These are phyloP conservation scores for Pseudobourletiella spinata DNA, from an alignment of 1,140 invertebrate genomes.

Conservation along the genomic window DNA sequence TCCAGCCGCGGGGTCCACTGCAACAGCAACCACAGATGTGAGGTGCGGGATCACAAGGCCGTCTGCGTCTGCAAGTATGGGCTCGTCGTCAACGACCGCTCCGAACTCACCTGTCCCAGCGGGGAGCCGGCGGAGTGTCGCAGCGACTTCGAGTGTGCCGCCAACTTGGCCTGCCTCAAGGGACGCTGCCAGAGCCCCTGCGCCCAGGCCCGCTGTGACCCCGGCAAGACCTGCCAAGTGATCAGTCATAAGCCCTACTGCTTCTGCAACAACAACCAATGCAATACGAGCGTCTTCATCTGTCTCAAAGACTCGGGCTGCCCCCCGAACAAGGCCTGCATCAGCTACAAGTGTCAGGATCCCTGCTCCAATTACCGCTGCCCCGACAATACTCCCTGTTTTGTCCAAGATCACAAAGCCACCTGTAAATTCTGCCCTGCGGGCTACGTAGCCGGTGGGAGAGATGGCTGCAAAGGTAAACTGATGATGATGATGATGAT, in stretches of 20 bases:
- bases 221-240: conserved; percentile 72
- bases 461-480: conserved; percentile 93
- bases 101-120: conserved; percentile 66
- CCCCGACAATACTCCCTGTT: conserved; percentile 70
- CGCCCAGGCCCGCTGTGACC: conserved; percentile 56
- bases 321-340: conserved; percentile 69
- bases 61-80: conserved; percentile 81
- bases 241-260: conserved; percentile 74
- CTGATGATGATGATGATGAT: conserved; percentile 35
- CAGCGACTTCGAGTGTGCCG: conserved; percentile 70
- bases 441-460: conserved; percentile 76
- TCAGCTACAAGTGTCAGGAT: conserved; percentile 80
- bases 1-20: conserved; percentile 50
- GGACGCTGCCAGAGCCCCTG: conserved; percentile 78
- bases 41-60: conserved; percentile 71
- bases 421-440: conserved; percentile 88
- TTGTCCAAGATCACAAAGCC: conserved; percentile 82
- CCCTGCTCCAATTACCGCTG: conserved; percentile 72
- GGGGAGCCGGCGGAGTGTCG: conserved; percentile 67
- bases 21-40: conserved; percentile 70
- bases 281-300: conserved; percentile 72
- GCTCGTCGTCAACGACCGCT: conserved; percentile 71
- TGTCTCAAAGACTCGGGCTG: conserved; percentile 81
- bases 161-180: conserved; percentile 70
- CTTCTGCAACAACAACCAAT: conserved; percentile 69